These are phyloP conservation scores for Chloroclysta siterata DNA, from an alignment of 2,888 invertebrate species.

Conservation along the genomic window DNA sequence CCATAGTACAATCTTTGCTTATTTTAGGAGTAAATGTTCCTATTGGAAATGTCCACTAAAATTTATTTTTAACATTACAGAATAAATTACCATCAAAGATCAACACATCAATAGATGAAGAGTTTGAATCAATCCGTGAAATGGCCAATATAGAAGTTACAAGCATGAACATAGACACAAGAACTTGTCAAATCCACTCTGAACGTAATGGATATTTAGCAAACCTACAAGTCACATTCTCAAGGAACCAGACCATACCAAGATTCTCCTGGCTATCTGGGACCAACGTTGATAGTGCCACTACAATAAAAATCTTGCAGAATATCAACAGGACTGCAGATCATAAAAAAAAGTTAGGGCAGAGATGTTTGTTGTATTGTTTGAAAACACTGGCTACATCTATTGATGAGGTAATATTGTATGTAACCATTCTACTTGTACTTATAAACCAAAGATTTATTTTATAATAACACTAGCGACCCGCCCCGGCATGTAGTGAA, in stretches of 20 bases:
- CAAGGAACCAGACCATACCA: slow-evolving; percentile 80
- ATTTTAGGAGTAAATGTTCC: too few species aligned
- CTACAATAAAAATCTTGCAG: slow-evolving; percentile 90
- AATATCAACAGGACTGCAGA: slow-evolving; percentile 92
- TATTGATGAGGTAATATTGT: slow-evolving; percentile 71
- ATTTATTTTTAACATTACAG: slow-evolving; percentile 51
- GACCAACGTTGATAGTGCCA: slow-evolving; percentile 88
- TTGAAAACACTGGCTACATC: slow-evolving; percentile 83
- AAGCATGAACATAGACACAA: slow-evolving; percentile 85
- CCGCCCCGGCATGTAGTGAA: too few species aligned
- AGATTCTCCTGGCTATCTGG: slow-evolving; percentile 81
- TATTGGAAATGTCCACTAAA: too few species aligned
- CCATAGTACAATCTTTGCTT: too few species aligned
- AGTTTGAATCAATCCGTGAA: slow-evolving; percentile 80
- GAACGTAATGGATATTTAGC: slow-evolving; percentile 82
- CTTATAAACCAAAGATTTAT: too few species aligned
- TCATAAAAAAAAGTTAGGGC: slow-evolving; percentile 92
- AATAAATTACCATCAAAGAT: slow-evolving; percentile 67
- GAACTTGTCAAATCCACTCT: slow-evolving; percentile 85
- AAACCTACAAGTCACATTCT: slow-evolving; percentile 86
- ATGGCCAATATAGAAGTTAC: slow-evolving; percentile 82
- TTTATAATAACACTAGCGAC: too few species aligned
- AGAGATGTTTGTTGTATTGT: slow-evolving; percentile 95
- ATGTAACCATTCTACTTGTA: too few species aligned
- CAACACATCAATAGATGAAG: slow-evolving; percentile 75